Evolutionary conservation across 2,888 invertebrate species (phyloP).

Genomic region (Scelioninae gen. 1): DNA sequence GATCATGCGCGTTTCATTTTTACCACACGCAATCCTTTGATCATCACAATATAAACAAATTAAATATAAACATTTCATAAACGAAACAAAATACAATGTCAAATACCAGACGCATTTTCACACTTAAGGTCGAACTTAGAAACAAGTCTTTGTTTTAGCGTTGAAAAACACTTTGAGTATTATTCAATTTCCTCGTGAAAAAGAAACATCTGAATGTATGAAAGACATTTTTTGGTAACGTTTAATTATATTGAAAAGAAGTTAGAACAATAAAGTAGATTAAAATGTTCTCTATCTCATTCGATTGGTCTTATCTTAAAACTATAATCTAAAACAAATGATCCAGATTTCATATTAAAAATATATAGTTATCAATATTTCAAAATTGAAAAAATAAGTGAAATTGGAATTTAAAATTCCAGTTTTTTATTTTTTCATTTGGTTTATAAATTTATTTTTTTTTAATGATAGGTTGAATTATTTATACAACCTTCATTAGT

Average conservation of each 20-base stretch:
- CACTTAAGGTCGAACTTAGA: not conserved
- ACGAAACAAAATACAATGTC: conserved; percentile 23
- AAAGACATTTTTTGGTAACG: no score
- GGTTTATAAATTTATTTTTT: no score
- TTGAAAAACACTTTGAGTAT: no score
- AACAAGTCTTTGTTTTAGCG: not conserved
- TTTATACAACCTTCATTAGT: no score
- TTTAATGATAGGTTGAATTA: no score
- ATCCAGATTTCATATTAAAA: not conserved
- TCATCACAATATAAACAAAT: conserved; percentile 54
- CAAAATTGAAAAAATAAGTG: not conserved
- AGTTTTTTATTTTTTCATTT: not conserved
- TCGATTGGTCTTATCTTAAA: no score
- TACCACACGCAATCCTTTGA: conserved; percentile 44
- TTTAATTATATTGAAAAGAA: not conserved
- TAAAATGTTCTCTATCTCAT: not conserved
- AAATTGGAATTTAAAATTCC: not conserved
- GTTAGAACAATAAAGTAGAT: not conserved
- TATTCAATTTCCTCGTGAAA: no score
- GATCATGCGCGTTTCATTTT: conserved; percentile 53
- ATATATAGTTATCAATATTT: not conserved
- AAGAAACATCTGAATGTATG: no score
- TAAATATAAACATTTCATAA: conserved; percentile 63
- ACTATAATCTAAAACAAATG: not conserved
- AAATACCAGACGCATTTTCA: conserved; percentile 3